Evolutionary conservation across 2,113 vertebrate species (phyloP).

Genomic region (Sapayoa aenigma): DNA sequence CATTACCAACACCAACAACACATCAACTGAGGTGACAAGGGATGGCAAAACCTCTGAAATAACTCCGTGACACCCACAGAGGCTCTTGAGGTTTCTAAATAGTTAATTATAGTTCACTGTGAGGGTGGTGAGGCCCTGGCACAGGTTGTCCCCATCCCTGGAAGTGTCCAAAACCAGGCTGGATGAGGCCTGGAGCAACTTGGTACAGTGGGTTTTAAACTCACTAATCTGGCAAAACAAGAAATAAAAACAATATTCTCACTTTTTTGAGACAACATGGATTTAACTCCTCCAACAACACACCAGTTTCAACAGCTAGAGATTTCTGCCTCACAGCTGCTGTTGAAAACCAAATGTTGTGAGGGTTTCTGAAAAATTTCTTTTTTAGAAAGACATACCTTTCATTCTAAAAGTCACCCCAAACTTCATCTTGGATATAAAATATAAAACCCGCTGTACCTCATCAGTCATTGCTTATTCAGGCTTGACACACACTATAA

Average conservation of each 20-base stretch:
- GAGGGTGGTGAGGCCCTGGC: neutral
- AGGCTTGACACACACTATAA: slow-evolving; percentile 14
- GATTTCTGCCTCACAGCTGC: neutral
- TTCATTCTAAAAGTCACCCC: neutral
- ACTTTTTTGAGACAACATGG: neutral
- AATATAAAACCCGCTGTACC: neutral
- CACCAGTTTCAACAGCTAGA: neutral
- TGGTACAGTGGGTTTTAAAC: neutral
- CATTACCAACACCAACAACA: neutral
- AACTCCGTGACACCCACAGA: neutral
- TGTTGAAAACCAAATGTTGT: rapidly evolving
- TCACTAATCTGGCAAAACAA: neutral
- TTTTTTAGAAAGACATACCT: neutral
- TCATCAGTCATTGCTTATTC: neutral
- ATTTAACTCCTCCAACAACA: neutral
- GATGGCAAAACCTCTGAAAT: neutral
- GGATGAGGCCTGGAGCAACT: neutral
- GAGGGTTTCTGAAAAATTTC: neutral
- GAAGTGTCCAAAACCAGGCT: neutral
- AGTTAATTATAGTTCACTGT: neutral
- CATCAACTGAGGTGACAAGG: neutral
- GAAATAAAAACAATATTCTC: neutral
- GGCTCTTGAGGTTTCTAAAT: neutral
- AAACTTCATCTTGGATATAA: neutral
- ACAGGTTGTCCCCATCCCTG: neutral